Percentiles rank a stretch among this genome's conserved stretches.
Conservation (phyloP, 2,888 invertebrate species). For the Cheilosia grossa region DNA sequence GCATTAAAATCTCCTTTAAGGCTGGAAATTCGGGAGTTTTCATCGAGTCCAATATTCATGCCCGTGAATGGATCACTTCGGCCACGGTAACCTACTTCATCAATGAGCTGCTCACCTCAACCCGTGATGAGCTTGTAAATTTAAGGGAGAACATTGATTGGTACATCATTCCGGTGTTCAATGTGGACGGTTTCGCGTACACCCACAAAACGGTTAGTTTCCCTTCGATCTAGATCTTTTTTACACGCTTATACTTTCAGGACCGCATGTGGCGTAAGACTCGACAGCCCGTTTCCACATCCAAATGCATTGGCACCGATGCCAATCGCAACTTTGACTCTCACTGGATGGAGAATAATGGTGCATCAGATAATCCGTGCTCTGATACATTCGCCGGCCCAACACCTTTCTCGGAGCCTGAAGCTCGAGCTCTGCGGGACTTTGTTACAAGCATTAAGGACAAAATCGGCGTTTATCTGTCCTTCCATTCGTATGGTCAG, state of each 20-base stretch:
- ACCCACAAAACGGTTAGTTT: slow-evolving; percentile 86
- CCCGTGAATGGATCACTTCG: slow-evolving; percentile 90
- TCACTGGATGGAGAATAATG: slow-evolving; percentile 81
- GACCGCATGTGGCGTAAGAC: slow-evolving; percentile 88
- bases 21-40: slow-evolving; percentile 85
- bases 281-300: slow-evolving; percentile 83
- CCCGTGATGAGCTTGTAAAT: slow-evolving; percentile 84
- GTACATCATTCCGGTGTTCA: slow-evolving; percentile 89
- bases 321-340: slow-evolving; percentile 82
- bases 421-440: slow-evolving; percentile 83
- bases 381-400: slow-evolving; percentile 84
- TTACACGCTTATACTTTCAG: slow-evolving; percentile 78
- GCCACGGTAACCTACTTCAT: slow-evolving; percentile 89
- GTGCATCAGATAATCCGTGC: slow-evolving; percentile 83
- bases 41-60: slow-evolving; percentile 87
- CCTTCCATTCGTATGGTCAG: slow-evolving; percentile 88
- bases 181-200: slow-evolving; percentile 90
- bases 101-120: slow-evolving; percentile 87
- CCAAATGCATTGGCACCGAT: slow-evolving; percentile 81
- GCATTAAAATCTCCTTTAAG: slow-evolving; percentile 84
- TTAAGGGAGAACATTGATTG: slow-evolving; percentile 88
- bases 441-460: slow-evolving; percentile 83
- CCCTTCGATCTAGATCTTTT: neutral
- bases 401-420: slow-evolving; percentile 85
- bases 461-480: slow-evolving; percentile 84